phyloP scores from a whole-genome alignment of 1,140 invertebrate genomes.

The Trissolcus basalis region DNA sequence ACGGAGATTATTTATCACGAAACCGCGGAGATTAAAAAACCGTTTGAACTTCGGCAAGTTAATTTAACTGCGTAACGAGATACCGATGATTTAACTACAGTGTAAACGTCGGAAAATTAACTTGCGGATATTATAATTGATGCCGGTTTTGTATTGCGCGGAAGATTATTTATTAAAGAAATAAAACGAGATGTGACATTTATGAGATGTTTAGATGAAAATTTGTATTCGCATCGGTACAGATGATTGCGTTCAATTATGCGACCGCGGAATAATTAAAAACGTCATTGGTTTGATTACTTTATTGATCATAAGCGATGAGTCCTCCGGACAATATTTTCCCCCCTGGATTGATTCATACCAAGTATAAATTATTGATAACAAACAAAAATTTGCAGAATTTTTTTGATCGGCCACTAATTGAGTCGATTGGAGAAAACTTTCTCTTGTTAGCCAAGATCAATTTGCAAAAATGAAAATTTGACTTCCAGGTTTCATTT shows the following conservation, averaged over 20 bases:
- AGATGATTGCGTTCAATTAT: slow-evolving; percentile 1
- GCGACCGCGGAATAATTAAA: background rate
- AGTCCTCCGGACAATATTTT: too few species aligned
- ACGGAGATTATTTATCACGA: too few species aligned
- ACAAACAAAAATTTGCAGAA: too few species aligned
- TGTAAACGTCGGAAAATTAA: slow-evolving; percentile 29
- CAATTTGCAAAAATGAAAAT: too few species aligned
- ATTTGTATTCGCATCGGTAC: background rate
- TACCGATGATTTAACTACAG: slow-evolving; percentile 18
- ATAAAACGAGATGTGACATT: slow-evolving; percentile 14
- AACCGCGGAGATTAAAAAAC: background rate
- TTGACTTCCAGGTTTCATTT: too few species aligned
- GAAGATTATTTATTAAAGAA: slow-evolving; percentile 9
- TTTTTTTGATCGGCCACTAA: too few species aligned
- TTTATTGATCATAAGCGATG: too few species aligned
- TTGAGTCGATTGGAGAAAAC: too few species aligned
- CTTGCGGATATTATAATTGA: slow-evolving; percentile 7
- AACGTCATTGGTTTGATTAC: too few species aligned
- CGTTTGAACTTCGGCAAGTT: slow-evolving; percentile 1
- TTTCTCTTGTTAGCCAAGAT: too few species aligned
- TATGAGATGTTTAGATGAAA: background rate
- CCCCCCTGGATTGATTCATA: too few species aligned
- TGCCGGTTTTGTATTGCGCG: slow-evolving; percentile 12
- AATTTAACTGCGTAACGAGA: slow-evolving; percentile 17
- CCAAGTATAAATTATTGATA: too few species aligned